Conservation (phyloP, 2,113 vertebrate genomes). For the Phyllostomus discolor region DNA sequence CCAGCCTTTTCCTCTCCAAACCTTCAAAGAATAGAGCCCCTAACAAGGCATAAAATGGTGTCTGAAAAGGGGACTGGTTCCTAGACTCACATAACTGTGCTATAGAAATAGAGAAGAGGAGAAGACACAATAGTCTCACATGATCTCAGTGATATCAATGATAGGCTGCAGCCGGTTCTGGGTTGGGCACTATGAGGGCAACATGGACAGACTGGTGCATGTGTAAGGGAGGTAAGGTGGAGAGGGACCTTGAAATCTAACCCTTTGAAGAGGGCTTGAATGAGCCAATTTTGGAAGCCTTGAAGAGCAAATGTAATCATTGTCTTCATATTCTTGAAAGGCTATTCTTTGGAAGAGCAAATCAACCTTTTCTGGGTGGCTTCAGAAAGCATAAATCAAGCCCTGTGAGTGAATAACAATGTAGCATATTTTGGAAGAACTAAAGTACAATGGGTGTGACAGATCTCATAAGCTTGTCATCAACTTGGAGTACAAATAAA, state of each 20-base stretch:
- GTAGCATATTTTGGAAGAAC: constrained; percentile 28
- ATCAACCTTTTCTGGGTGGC: constrained; percentile 30
- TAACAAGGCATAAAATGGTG: not conserved
- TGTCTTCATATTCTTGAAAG: constrained; percentile 6
- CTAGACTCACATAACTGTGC: not conserved
- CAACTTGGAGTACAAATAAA: constrained; percentile 24
- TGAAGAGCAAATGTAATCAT: constrained; percentile 26
- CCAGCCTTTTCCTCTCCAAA: not conserved
- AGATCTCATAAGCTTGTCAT: constrained; percentile 28
- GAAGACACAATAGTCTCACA: not conserved
- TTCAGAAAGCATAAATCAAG: constrained; percentile 9
- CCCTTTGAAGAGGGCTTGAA: not conserved
- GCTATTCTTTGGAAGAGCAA: not conserved
- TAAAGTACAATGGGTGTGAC: not conserved
- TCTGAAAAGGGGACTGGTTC: constrained; percentile 21
- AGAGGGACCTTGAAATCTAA: not conserved
- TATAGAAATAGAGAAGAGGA: not conserved
- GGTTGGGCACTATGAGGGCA: not conserved
- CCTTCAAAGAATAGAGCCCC: not conserved
- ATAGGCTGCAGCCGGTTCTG: not conserved
- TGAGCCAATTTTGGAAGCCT: not conserved
- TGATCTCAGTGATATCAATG: not conserved
- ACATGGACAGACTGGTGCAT: not conserved
- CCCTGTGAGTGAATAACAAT: not conserved
- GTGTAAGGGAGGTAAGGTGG: not conserved